Base-by-base conservation (phyloP, 2,888 invertebrate genomes). In the Calameuta idolon region DNA sequence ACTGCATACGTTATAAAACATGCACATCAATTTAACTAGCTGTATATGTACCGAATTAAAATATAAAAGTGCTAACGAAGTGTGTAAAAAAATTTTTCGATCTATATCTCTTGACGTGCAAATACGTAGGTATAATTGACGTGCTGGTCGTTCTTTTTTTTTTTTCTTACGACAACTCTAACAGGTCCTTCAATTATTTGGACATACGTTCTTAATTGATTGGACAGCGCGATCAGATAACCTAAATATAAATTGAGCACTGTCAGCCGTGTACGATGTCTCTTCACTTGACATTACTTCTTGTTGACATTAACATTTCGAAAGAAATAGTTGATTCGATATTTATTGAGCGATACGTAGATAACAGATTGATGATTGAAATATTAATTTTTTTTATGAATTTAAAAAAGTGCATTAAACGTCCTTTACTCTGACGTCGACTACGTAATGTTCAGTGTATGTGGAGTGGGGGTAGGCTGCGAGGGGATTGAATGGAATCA, bases 211-310 rank as follows among this genome's bases (percentile, higher is more conserved):
- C 71, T 23, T 30, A 71, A 71, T 71, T 37, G 74, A 78, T 79
- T 79, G 40, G 69, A 78, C 78, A n/a, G 69, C 68, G 74, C 78
- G 71, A 78, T 79, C 76, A 74, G 77, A 79, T 79, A 76, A 40
- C 40, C 33, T 76, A 40, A 35, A 68, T 23, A 31, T 15, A 55
- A 69, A 55, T 40, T 77, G 34, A 55, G 55, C 12, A 34, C 68
- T 77, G 73, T 55, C 37, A 55, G 31, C 31, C 9, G 23, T 40
- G 15, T 15, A 40, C 15, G 40, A 15, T 15, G 40, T 40, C 15
- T 40, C 40, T 15, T 40, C 40, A 15, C 40, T 15, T 5, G 40
- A 40, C 40, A 2, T 40, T 40, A 40, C 15, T 15, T 15, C 40
- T 4, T 40, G 15, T 40, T 40, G 40, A 40, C 40, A 5, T 40